Evolutionary conservation across 2,113 vertebrate genomes (phyloP).

Genomic region (Neofelis nebulosa): DNA sequence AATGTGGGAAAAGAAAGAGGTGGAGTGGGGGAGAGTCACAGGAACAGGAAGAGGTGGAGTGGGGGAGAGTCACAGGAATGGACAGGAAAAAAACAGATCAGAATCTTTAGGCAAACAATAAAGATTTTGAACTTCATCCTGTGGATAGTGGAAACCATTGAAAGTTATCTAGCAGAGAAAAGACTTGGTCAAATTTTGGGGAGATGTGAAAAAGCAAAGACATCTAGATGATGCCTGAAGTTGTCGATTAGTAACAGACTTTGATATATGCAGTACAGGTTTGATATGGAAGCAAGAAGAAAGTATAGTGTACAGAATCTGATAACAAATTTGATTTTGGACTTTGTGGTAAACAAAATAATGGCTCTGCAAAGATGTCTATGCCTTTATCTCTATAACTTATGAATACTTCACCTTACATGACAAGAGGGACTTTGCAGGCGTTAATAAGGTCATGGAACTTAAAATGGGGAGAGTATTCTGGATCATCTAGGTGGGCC

Average conservation of each 20-base stretch:
- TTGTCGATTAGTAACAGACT: not conserved
- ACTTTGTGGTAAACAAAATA: not conserved
- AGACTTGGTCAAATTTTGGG: not conserved
- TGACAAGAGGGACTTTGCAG: not conserved
- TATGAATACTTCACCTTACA: not conserved
- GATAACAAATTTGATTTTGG: not conserved
- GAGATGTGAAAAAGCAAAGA: not conserved
- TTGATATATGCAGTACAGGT: not conserved
- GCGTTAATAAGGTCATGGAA: not conserved
- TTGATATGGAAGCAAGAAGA: not conserved
- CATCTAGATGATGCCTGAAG: not conserved
- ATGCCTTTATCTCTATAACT: not conserved
- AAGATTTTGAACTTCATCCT: slow-evolving; percentile 21
- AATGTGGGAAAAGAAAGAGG: not conserved
- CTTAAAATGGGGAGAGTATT: not conserved
- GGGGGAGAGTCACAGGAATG: not conserved
- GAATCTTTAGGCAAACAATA: not conserved
- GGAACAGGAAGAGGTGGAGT: not conserved
- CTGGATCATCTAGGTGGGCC: not conserved
- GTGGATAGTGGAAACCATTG: not conserved
- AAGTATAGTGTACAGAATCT: not conserved
- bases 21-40: not conserved
- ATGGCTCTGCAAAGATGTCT: not conserved
- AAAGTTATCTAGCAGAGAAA: not conserved
- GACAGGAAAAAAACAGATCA: not conserved